Percentiles rank a stretch among this genome's conserved stretches.
Evolutionary conservation across 2,113 vertebrate species (phyloP).

Genomic region (Mus spicilegus): DNA sequence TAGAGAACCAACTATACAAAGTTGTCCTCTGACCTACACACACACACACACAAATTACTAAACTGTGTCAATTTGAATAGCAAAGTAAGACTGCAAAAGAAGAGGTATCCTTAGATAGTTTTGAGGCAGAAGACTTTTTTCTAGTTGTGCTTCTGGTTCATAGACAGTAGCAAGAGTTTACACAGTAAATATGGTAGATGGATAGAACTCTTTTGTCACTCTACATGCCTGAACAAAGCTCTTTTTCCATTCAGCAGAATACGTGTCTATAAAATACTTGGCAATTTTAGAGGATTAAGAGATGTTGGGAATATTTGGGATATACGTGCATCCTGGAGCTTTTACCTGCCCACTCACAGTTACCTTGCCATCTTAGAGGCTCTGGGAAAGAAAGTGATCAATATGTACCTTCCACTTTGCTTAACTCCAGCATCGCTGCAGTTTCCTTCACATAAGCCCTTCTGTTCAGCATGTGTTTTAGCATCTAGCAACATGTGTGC

Average conservation of each 20-base stretch:
- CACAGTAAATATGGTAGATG: neutral
- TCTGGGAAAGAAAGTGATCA: neutral
- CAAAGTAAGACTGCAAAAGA: slow-evolving; percentile 52
- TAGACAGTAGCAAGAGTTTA: neutral
- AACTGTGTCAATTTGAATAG: slow-evolving; percentile 21
- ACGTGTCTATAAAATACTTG: neutral
- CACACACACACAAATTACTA: neutral
- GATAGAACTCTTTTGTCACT: slow-evolving; percentile 41
- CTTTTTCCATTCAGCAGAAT: neutral
- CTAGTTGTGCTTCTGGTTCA: neutral
- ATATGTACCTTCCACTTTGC: neutral
- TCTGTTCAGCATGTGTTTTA: neutral
- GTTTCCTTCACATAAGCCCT: neutral
- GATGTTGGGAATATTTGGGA: neutral
- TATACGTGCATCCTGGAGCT: neutral
- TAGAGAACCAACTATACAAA: neutral
- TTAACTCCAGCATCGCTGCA: neutral
- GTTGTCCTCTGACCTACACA: neutral
- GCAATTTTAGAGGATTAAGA: neutral
- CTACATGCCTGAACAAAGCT: slow-evolving; percentile 55
- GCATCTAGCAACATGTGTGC: neutral
- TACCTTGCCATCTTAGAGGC: neutral
- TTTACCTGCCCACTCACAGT: neutral
- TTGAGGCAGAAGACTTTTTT: slow-evolving; percentile 1
- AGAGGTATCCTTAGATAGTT: slow-evolving; percentile 67